Conservation (phyloP, 2,888 invertebrate species). For the Thecophora atra region DNA sequence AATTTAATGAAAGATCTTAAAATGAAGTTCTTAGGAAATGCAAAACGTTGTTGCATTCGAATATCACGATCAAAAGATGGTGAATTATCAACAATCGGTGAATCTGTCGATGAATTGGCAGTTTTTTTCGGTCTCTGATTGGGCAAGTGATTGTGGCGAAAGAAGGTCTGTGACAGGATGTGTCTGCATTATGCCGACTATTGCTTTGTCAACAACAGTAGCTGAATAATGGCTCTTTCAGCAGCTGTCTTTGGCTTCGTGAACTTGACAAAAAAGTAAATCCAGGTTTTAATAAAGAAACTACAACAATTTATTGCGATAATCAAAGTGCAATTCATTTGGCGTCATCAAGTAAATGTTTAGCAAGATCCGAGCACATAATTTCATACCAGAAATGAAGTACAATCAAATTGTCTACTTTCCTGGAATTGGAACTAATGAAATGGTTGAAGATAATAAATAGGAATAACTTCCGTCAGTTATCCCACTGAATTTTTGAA, state of each 20-base stretch:
- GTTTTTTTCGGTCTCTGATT: constrained; percentile 39
- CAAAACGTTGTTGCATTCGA: no score
- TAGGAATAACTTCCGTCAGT: no score
- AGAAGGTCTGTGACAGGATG: constrained; percentile 34
- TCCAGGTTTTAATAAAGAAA: constrained; percentile 21
- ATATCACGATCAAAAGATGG: no score
- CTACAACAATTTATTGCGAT: constrained; percentile 36
- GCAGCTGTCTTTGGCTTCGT: constrained; percentile 37
- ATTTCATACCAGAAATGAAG: background rate
- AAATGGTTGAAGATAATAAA: no score
- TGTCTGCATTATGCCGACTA: constrained; percentile 32
- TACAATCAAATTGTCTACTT: no score
- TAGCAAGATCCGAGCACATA: background rate
- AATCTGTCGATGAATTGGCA: constrained; percentile 13
- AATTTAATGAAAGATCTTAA: no score
- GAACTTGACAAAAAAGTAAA: constrained; percentile 33
- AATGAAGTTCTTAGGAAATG: no score
- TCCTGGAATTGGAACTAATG: no score
- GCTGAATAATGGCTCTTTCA: constrained; percentile 35
- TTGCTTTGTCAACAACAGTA: constrained; percentile 40
- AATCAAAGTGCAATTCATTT: constrained; percentile 42
- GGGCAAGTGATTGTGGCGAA: constrained; percentile 35
- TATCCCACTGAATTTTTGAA: no score
- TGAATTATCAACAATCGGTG: no score
- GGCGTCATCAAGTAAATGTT: constrained; percentile 17